Percentiles rank a stretch among this genome's conserved stretches.
Conservation (phyloP, 2,113 vertebrate species). For the Chloropsis hardwickii region DNA sequence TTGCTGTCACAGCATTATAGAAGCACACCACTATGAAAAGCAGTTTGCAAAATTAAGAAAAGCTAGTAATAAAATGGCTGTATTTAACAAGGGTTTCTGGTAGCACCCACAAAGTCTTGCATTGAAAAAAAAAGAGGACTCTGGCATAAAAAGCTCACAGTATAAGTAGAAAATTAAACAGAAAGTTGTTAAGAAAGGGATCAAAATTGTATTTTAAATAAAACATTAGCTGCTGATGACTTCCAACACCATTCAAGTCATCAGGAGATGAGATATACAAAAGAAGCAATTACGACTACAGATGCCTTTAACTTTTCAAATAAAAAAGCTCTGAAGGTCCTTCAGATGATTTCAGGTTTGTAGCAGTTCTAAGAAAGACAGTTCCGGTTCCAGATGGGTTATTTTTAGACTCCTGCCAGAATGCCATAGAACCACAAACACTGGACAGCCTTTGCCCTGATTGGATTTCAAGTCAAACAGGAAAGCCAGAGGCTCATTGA, state of each 20-base stretch:
- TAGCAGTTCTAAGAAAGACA: background rate
- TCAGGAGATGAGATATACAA: background rate
- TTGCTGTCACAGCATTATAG: background rate
- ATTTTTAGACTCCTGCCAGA: background rate
- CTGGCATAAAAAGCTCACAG: background rate
- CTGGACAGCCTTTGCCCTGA: background rate
- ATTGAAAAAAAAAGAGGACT: background rate
- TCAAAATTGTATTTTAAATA: background rate
- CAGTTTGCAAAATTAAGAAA: background rate
- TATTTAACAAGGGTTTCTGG: background rate
- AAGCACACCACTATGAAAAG: background rate
- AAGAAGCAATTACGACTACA: background rate
- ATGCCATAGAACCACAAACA: background rate
- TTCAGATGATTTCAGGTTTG: background rate
- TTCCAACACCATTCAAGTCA: background rate
- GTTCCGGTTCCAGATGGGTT: background rate
- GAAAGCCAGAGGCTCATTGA: background rate
- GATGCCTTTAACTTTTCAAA: background rate
- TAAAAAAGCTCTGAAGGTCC: background rate
- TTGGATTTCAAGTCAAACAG: background rate
- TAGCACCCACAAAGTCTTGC: background rate
- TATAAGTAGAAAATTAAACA: background rate
- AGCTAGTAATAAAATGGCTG: background rate
- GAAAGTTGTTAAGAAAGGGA: background rate
- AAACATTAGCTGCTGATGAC: background rate